Evolutionary conservation across 1,140 invertebrate genomes (phyloP).

Genomic region (Leptinotarsa lineolata): DNA sequence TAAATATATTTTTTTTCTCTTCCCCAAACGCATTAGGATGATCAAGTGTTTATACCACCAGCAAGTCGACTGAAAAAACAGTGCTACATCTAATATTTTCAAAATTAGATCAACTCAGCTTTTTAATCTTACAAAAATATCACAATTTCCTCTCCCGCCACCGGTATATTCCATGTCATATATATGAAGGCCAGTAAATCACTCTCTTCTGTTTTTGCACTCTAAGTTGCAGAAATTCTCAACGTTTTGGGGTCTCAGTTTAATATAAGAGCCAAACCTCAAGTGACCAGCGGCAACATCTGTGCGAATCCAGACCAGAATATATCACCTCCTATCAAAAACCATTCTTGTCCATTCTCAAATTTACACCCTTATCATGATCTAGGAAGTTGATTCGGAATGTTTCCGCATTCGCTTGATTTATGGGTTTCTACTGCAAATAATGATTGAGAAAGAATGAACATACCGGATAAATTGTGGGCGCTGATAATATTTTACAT

Average conservation of each 20-base stretch:
- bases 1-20: too few species aligned
- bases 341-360: slow-evolving; percentile 42
- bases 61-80: too few species aligned
- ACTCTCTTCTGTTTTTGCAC: slow-evolving; percentile 6
- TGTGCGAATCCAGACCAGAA: slow-evolving; percentile 35
- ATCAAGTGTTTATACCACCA: too few species aligned
- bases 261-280: slow-evolving; percentile 43
- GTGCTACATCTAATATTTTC: too few species aligned
- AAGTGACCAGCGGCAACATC: slow-evolving; percentile 43
- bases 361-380: slow-evolving; percentile 42
- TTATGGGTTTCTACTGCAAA: slow-evolving; percentile 7
- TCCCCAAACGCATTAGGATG: too few species aligned
- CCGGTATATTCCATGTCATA: not conserved
- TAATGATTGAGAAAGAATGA: not conserved
- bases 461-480: too few species aligned
- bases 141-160: not conserved
- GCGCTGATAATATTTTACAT: too few species aligned
- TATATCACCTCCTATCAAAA: slow-evolving; percentile 44
- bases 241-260: slow-evolving; percentile 30
- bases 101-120: not conserved
- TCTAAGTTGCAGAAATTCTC: not conserved
- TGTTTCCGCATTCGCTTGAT: slow-evolving; percentile 10
- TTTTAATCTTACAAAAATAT: not conserved
- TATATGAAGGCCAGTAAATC: slow-evolving; percentile 4
- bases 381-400: slow-evolving; percentile 14